Conservation (phyloP, 2,797 vertebrate species). For the Heliangelus exortis region DNA sequence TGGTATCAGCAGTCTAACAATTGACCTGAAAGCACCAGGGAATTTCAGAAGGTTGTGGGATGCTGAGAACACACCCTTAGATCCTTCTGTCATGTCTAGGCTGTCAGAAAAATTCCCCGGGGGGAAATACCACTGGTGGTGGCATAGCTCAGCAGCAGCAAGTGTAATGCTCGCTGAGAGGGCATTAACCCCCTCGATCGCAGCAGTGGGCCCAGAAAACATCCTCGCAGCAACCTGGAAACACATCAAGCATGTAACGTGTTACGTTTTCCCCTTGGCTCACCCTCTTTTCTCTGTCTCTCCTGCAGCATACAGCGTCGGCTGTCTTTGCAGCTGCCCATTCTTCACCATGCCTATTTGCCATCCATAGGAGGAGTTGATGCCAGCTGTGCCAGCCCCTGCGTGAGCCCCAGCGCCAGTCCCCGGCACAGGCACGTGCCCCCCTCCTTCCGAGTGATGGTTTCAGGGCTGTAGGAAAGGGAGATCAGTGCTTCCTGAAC, state of each 20-base stretch:
- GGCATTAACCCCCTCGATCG: neutral
- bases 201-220: neutral
- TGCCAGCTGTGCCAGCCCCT: slow-evolving; percentile 96
- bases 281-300: neutral
- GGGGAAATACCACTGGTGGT: fast-evolving
- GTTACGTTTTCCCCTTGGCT: neutral
- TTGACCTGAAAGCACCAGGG: neutral
- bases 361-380: slow-evolving; percentile 99
- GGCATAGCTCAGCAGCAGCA: neutral
- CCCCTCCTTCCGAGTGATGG: slow-evolving; percentile 98
- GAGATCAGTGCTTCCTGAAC: slow-evolving; percentile 78
- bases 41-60: neutral
- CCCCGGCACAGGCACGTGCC: slow-evolving; percentile 99
- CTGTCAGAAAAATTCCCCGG: neutral
- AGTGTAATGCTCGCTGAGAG: fast-evolving
- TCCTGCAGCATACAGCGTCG: slow-evolving; percentile 94
- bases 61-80: neutral
- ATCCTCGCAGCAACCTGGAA: neutral
- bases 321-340: slow-evolving; percentile 97
- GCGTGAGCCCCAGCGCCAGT: slow-evolving; percentile 94
- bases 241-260: fast-evolving
- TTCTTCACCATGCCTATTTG: slow-evolving; percentile 97
- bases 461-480: slow-evolving; percentile 94
- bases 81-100: neutral
- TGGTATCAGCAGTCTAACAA: neutral